Evolutionary conservation across 92 coral and sea anemone genomes (phyloP), one percentile per base, ranked within the genome.

Genomic region (Zoanthus sociatus): DNA sequence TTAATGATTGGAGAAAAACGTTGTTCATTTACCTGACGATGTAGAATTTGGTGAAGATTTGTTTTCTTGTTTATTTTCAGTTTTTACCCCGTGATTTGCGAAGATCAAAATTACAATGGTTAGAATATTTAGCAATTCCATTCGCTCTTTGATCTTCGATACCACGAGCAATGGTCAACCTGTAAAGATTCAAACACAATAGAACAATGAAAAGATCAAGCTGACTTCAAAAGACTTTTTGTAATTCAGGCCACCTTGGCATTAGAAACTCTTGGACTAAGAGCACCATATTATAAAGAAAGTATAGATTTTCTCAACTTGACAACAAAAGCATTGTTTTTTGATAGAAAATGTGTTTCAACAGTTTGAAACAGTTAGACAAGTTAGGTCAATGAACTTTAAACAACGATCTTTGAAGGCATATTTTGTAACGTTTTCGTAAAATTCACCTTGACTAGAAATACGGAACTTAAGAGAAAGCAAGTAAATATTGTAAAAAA

Each of bases 91-190:
- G 54, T 81, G 85, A 68, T 71, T 60, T 31, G 85, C 75, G 74
- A 66, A 81, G 85, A 81, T 66, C 85, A 64, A 81, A 18, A 54
- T 13, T 64, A 81, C 75, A 67, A 66, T 66, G 73, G 61, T 45
- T 7, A 81, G 85, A 46, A 81, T 15, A 66, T 37, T 45, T 14
- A 81, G 46, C 32, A 81, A 30, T 18, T 81, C 85, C 85, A 81
- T 81, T 61, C 16, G 60, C 46, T 61, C 74, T 46, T 66, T 81
- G 85, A 81, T 81, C 85, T 81, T 53, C 76, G 61, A n/a, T 14
- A 46, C 75, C 85, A 81, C 76, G 85, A 81, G 85, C 31, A 8
- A 74, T 46, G 85, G 85, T 64, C 85, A 81, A 73, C 85, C 85
- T 81, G 84, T 68, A 31, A 45, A 14, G 21, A 66, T 11, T 64